These are phyloP conservation scores for Acanthosoma haemorrhoidale DNA, from an alignment of 2,888 invertebrate species.

Conservation along the genomic window DNA sequence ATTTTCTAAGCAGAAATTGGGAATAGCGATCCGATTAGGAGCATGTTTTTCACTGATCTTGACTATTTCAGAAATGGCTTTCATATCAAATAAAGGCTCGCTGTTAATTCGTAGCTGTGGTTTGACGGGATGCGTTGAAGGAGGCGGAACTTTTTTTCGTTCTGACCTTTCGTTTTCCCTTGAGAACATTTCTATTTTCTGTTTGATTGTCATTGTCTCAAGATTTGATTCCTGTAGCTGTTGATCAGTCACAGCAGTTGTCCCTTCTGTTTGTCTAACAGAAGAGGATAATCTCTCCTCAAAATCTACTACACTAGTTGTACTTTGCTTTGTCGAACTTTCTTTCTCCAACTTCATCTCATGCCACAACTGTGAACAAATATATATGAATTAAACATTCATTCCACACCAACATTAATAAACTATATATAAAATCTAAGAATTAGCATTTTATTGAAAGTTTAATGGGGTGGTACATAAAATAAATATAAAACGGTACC, in stretches of 20 bases:
- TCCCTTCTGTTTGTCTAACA: background rate
- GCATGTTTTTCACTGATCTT: constrained; percentile 22
- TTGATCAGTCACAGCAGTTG: background rate
- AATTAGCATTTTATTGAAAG: too few relatives aligned
- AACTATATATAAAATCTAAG: too few relatives aligned
- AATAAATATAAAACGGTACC: too few relatives aligned
- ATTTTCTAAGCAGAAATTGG: background rate
- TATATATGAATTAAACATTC: too few relatives aligned
- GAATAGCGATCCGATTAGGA: background rate
- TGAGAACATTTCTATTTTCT: constrained; percentile 42
- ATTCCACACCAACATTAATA: too few relatives aligned
- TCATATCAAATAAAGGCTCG: constrained; percentile 35
- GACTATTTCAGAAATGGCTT: constrained; percentile 29
- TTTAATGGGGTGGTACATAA: too few relatives aligned
- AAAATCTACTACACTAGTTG: constrained; percentile 37
- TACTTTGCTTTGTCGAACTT: constrained; percentile 42
- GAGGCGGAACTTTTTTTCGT: constrained; percentile 25
- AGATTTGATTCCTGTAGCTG: constrained; percentile 22
- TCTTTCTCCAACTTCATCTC: constrained; percentile 59
- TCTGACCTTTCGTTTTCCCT: constrained; percentile 31
- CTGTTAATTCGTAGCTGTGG: constrained; percentile 37
- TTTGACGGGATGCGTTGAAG: constrained; percentile 20
- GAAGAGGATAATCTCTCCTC: constrained; percentile 37
- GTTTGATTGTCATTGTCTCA: constrained; percentile 40
- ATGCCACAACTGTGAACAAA: constrained; percentile 60